Evolutionary conservation across 2,797 vertebrate species (phyloP).

Genomic region (Gorsachius magnificus): DNA sequence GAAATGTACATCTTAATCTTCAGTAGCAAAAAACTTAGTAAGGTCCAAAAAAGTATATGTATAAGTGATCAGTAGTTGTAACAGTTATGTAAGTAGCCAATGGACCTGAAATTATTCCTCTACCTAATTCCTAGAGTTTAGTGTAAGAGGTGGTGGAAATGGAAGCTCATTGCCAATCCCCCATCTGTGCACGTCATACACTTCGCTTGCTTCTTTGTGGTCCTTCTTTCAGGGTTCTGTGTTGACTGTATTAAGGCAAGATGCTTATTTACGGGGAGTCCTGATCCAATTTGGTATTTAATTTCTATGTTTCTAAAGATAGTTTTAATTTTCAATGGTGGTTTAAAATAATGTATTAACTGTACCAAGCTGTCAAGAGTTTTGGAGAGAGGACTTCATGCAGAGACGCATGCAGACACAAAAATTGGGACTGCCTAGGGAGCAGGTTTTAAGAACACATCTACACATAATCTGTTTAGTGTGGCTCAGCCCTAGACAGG

Average conservation of each 20-base stretch:
- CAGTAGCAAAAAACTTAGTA: background rate
- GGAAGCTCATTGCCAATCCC: background rate
- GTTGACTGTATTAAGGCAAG: background rate
- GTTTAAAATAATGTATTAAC: background rate
- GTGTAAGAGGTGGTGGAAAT: background rate
- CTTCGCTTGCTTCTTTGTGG: background rate
- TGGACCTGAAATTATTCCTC: background rate
- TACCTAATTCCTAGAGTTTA: background rate
- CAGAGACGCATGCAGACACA: background rate
- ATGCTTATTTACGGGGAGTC: background rate
- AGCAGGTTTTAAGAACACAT: background rate
- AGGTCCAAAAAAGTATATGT: background rate
- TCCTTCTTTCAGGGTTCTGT: background rate
- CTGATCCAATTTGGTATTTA: background rate
- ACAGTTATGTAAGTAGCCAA: background rate
- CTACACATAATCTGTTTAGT: background rate
- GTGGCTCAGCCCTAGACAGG: background rate
- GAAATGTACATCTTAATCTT: background rate
- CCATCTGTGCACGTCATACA: rapidly evolving
- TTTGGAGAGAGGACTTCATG: background rate
- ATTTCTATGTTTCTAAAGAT: background rate
- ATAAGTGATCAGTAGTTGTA: background rate
- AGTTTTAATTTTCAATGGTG: background rate
- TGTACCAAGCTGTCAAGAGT: background rate
- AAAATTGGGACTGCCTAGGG: background rate